Base-by-base conservation (phyloP, 2,797 vertebrate genomes). In the Brachyalestes nurse region DNA sequence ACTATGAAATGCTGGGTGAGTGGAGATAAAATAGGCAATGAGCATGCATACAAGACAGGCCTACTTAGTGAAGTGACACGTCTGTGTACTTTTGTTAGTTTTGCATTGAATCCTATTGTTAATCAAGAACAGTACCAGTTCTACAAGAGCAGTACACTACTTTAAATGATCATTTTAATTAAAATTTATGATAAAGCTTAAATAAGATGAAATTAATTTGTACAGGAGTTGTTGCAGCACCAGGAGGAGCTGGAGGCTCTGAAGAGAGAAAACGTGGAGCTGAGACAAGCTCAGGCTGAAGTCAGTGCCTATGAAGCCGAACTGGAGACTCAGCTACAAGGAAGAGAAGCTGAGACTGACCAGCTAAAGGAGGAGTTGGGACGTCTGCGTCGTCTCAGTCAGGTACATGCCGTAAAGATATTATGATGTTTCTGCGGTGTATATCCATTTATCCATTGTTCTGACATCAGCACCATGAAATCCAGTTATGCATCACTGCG, bases 331-430 rank as follows among this genome's bases (percentile, higher is more conserved):
- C 93, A 92, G 40, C 82, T 96, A 3, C 92, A 89, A 83, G 86
- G 91, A 7, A 91, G 86, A 55, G 91, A 93, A 0, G 25, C 78
- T 4, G 93, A 96, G 91, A 88, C 90, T 14, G 84, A 60, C 74
- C 92, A 89, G 73, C 92, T 95, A 49, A 95, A 88, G 83, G 93
- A 94, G 82, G 95, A 97, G 80, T 75, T 96, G 78, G 91, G 84
- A 78, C 85, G 81, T 81, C 87, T 94, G 51, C 89, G 86, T 42
- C 90, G 67, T 0, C 84, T 90, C 17, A 91, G 88, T 84, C 92
- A 95, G 90, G 96, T 97, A 81, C 60, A 62, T 0, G 0, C 4
- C 58, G 9, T 12, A 23, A 51, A 13, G 12, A 4, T 14, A 51
- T 13, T 13, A 14, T 13, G 13, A 14, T 13, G 13, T 45, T 45